These are phyloP conservation scores for Xanthia togata DNA, from an alignment of 2,888 invertebrate species.

Conservation along the genomic window DNA sequence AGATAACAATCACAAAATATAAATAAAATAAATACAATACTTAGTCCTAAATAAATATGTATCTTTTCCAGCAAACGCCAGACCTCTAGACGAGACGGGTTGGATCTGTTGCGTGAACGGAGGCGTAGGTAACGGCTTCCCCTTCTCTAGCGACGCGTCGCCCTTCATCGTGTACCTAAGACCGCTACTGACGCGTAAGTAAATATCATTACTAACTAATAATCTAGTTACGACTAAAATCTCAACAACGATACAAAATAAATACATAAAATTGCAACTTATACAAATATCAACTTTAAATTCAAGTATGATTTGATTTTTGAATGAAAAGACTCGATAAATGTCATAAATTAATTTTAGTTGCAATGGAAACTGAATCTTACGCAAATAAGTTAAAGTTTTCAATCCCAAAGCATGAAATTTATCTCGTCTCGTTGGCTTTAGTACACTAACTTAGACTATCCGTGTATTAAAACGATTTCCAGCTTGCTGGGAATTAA, in stretches of 20 bases:
- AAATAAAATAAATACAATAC: too few species aligned
- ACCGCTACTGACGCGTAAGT: constrained; percentile 79
- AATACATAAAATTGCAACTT: too few species aligned
- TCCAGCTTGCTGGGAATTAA: too few species aligned
- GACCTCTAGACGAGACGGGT: constrained; percentile 84
- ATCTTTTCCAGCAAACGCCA: constrained; percentile 79
- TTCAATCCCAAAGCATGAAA: not conserved
- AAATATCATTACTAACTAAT: not conserved
- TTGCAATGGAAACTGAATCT: not conserved
- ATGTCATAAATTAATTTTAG: not conserved
- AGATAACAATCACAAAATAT: too few species aligned
- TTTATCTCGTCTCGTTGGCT: too few species aligned
- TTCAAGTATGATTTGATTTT: not conserved
- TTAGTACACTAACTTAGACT: not conserved
- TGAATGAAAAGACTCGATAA: not conserved
- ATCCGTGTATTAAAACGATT: not conserved
- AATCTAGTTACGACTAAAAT: not conserved
- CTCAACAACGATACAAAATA: too few species aligned
- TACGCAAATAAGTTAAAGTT: not conserved
- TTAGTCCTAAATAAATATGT: too few species aligned
- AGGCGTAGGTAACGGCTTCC: constrained; percentile 77
- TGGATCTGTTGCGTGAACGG: constrained; percentile 82
- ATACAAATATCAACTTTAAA: too few species aligned
- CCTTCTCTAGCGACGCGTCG: constrained; percentile 81
- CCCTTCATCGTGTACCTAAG: constrained; percentile 83